A percentile compares a stretch with the other conserved stretches of the same genome.
Evolutionary conservation across 2,888 invertebrate genomes (phyloP).

Genomic region (Parascotia fuliginaria): DNA sequence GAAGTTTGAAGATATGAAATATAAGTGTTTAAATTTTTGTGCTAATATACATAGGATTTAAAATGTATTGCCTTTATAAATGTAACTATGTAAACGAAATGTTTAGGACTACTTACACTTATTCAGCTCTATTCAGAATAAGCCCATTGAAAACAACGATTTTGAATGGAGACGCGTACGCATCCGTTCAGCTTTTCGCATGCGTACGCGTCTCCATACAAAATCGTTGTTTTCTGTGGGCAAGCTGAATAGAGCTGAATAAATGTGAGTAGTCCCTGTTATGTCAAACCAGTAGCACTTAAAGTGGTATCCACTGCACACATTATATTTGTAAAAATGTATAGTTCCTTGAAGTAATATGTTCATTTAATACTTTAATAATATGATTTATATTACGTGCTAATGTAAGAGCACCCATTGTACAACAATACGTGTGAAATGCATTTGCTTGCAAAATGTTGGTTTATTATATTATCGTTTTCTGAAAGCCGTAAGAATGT

Average conservation of each 20-base stretch:
- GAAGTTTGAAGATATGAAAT: conserved; percentile 15
- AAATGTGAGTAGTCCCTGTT: too few relatives aligned
- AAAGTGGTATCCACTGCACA: conserved; percentile 13
- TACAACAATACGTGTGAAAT: conserved; percentile 30
- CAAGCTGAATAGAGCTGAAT: too few relatives aligned
- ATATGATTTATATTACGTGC: conserved; percentile 21
- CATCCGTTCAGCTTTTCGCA: too few relatives aligned
- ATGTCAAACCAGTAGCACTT: neutral
- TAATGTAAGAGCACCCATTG: conserved; percentile 31
- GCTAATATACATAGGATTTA: conserved; percentile 25
- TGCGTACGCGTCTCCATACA: too few relatives aligned
- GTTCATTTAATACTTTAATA: conserved; percentile 21
- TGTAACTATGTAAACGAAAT: too few relatives aligned
- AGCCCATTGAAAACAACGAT: too few relatives aligned
- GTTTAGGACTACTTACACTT: too few relatives aligned
- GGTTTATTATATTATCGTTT: neutral
- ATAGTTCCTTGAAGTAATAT: conserved; percentile 21
- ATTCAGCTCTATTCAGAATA: too few relatives aligned
- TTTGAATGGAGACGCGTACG: too few relatives aligned
- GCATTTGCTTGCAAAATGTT: conserved; percentile 17
- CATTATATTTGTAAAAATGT: conserved; percentile 34
- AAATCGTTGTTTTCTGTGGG: too few relatives aligned
- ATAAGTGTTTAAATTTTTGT: conserved; percentile 25
- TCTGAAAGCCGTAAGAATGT: neutral
- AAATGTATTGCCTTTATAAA: conserved; percentile 7